Base-by-base conservation (phyloP, 2,888 invertebrate genomes). In the Coleophora flavipennella region DNA sequence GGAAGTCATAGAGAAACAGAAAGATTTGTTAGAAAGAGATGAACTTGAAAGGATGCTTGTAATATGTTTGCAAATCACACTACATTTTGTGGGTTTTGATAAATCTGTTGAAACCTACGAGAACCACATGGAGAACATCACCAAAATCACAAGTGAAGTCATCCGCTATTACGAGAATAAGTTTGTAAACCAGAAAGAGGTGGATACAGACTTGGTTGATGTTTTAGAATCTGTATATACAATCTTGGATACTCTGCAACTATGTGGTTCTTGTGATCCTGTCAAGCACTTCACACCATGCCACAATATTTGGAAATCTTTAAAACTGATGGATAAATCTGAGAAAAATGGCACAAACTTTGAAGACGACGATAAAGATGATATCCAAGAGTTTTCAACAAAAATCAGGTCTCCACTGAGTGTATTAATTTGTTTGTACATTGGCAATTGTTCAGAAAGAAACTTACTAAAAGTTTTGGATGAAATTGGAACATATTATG, bases 41-140 rank as follows among this genome's bases (percentile, higher is more conserved):
- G 72, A 76, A 40, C 44, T 77, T 3, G 81, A 80, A 52, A 62
- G 81, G 56, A 56, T 78, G 12, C 47, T 75, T 10, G 57, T 76
- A 7, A 67, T 83, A 38, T 67, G 66, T 41, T 57, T 83, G 31
- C 79, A 81, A 49, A 71, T 83, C 44, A 59, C 59, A 28, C 46
- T 80, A 13, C 71, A 71, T 43, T 53, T 83, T 37, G 56, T 73
- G 25, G 72, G 75, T 2, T 80, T 79, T 57, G 78, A 80, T 33
- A 68, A 67, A 40, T 70, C 76, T 12, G 44, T 46, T 29, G 69
- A 70, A 43, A 57, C 77, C 2, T 78, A 62, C 33, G 51, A 45
- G 11, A 56, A 67, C 11, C 66, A 58, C 40, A 70, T 56, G 45
- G 55, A 64, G 3, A 58, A 56, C 46, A 54, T 72, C 2, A 38